Percentiles rank a stretch among this genome's conserved stretches.
phyloP scores from a whole-genome alignment of 1,140 invertebrate genomes.

The Diachasmimorpha longicaudata region DNA sequence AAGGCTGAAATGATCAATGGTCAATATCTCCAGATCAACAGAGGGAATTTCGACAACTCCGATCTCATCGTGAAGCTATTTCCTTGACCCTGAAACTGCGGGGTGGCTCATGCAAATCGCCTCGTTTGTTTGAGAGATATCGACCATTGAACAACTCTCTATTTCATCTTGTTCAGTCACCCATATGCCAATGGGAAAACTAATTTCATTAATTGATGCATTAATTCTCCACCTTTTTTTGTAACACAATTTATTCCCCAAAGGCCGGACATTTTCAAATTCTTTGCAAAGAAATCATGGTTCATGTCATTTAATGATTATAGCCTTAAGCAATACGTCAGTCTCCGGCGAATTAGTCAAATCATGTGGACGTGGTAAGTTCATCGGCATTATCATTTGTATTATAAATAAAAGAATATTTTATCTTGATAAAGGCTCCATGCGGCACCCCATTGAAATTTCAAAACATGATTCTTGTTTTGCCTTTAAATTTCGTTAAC shows the following conservation, averaged over 20 bases:
- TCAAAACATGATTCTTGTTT: not conserved
- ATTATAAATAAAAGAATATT: not conserved
- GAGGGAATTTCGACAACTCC: no score
- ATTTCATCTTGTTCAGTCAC: no score
- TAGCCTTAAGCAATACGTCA: constrained; percentile 8
- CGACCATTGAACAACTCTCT: no score
- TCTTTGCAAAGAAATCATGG: not conserved
- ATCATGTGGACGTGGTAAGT: constrained; percentile 9
- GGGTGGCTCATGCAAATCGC: no score
- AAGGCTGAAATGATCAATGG: no score
- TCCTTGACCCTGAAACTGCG: no score
- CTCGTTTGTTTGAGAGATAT: no score
- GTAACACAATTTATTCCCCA: not conserved
- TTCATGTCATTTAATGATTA: not conserved
- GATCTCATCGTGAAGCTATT: no score
- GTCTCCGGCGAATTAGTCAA: constrained; percentile 13
- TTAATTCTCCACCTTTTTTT: not conserved
- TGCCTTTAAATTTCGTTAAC: not conserved
- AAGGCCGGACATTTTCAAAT: not conserved
- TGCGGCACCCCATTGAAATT: not conserved
- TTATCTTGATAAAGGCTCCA: not conserved
- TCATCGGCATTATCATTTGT: not conserved
- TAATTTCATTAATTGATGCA: not conserved
- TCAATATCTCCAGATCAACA: no score
- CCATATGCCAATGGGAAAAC: not conserved